Evolutionary conservation across 2,888 invertebrate species (phyloP).

Genomic region (Ormia ochracea): DNA sequence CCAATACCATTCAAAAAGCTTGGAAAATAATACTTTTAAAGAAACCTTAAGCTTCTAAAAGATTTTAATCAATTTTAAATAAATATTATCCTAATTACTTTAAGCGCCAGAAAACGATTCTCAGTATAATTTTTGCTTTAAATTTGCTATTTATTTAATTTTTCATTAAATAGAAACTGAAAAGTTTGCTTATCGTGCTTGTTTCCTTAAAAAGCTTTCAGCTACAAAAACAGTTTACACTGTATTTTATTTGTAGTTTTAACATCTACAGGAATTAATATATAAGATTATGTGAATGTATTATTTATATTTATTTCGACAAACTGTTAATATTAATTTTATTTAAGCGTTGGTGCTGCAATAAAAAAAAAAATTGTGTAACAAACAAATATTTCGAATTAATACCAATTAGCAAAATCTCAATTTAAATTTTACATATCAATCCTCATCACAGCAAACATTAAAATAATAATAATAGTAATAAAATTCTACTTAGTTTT

Average conservation of each 20-base stretch:
- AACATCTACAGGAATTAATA: constrained; percentile 48
- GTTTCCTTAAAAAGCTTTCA: constrained; percentile 43
- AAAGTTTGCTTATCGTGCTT: constrained; percentile 29
- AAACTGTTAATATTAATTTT: constrained; percentile 24
- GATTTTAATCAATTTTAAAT: too few relatives aligned
- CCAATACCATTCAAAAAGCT: too few relatives aligned
- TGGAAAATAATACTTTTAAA: too few relatives aligned
- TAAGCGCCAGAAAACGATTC: too few relatives aligned
- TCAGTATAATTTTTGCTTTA: not conserved
- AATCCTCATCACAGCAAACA: constrained; percentile 58
- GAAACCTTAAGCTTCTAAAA: too few relatives aligned
- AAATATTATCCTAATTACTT: too few relatives aligned
- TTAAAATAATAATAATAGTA: constrained; percentile 42
- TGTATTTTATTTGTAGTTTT: constrained; percentile 14
- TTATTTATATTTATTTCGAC: constrained; percentile 4
- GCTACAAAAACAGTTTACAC: constrained; percentile 43
- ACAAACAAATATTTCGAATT: constrained; percentile 26
- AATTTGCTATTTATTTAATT: constrained; percentile 50
- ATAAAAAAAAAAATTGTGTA: constrained; percentile 26
- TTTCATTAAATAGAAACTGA: constrained; percentile 34
- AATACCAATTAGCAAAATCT: not conserved
- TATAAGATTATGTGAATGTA: too few relatives aligned
- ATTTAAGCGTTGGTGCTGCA: constrained; percentile 38
- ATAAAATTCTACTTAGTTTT: constrained; percentile 29
- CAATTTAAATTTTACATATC: constrained; percentile 23